Evolutionary conservation across 2,113 vertebrate genomes (phyloP), one percentile per base, ranked within the genome.

Genomic region (Orientallactaga bullata): DNA sequence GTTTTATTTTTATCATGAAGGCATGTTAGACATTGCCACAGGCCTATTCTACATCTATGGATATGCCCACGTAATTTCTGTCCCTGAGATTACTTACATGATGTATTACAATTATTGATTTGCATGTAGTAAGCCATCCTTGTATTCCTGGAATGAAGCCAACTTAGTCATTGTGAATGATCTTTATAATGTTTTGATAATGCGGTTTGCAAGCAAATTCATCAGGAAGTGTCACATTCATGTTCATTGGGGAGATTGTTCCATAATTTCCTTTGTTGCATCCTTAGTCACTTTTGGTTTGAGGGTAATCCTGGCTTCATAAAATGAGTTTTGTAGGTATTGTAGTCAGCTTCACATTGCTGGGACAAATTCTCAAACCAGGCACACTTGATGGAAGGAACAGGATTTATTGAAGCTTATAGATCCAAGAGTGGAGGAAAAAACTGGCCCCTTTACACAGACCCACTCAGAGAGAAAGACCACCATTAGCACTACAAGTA

Each of bases 181-280:
- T 68, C 81, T 66, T 77, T n/a, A 68, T 51, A 84, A 68, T 68
- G 39, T 84, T 37, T 51, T n/a, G 39, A 37, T 84, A 68, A 51
- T 68, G 68, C 81, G 47, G 68, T 84, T 84, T 84, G 81, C 81
- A 84, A 84, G 81, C 68, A 63, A 47, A n/a, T 84, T 84, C 68
- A 84, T 51, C 68, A 37, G 66, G 63, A 84, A 51, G 16, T 84
- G 66, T 84, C 68, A 28, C 30, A 47, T 68, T 37, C 68, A 68
- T 30, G 32, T 68, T 68, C 81, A 84, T 47, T 28, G 17, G 32
- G 63, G 47, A 84, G 81, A 84, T 51, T 68, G 63, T 28, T n/a
- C 81, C 68, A 39, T 35, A 81, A n/a, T 84, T 84, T 84, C 68
- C 81, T 68, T 68, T 68, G 28, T 68, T 84, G 66, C 39, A 84